phyloP scores from a whole-genome alignment of 2,797 vertebrate species.

The Mastacembelus armatus region DNA sequence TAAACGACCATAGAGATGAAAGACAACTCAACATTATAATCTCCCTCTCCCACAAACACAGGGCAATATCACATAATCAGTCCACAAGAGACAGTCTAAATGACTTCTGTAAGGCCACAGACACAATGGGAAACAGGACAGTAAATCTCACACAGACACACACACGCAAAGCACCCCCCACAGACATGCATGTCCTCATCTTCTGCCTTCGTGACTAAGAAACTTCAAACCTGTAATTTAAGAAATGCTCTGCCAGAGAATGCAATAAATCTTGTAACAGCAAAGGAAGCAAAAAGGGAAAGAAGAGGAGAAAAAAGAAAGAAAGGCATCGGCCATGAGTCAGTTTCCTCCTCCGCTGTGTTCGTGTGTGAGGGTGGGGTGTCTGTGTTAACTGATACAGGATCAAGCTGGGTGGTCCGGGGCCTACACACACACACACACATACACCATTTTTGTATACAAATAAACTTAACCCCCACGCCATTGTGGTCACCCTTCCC shows the following conservation, averaged over 20 bases:
- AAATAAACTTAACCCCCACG: conserved; percentile 86
- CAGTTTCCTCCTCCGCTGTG: conserved; percentile 62
- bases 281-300: conserved; percentile 59
- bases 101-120: conserved; percentile 69
- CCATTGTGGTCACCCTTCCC: conserved; percentile 80
- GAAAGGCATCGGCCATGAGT: conserved; percentile 58
- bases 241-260: conserved; percentile 80
- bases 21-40: conserved; percentile 39
- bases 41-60: conserved; percentile 14
- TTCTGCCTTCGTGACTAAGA: conserved; percentile 77
- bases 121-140: conserved; percentile 73
- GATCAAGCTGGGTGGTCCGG: conserved; percentile 80
- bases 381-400: conserved; percentile 78
- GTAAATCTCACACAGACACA: conserved; percentile 65
- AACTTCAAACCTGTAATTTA: conserved; percentile 87
- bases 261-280: conserved; percentile 85
- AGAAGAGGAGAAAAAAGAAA: conserved; percentile 44
- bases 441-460: conserved; percentile 86
- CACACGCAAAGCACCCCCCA: conserved; percentile 29
- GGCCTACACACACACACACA: conserved; percentile 76
- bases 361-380: conserved; percentile 68
- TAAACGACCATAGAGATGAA: conserved; percentile 1
- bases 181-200: conserved; percentile 72
- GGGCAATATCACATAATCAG: conserved; percentile 52
- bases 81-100: conserved; percentile 71